Base-by-base conservation (phyloP, 2,888 invertebrate species). In the Sipha maydis region DNA sequence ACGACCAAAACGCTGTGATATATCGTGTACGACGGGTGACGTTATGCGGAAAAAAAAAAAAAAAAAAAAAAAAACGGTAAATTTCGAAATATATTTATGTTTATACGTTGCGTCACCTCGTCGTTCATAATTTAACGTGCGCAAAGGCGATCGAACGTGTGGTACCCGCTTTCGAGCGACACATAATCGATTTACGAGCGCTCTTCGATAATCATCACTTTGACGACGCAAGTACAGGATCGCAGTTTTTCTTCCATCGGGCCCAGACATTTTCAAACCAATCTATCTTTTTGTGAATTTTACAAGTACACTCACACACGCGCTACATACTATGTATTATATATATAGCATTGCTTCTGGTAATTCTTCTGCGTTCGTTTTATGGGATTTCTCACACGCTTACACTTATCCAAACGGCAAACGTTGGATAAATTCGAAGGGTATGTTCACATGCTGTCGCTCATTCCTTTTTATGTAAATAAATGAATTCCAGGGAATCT, bases 51-150 rank as follows among this genome's bases (percentile, higher is more conserved):
- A 1, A 14, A 14, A 48, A 14, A 48, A 48, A 48, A 48, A 48
- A 14, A 14, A 5, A 41, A 41, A 9, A 11, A 41, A 34, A 34
- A 34, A 34, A 34, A 3, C 34, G 11, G 14, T 67, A 67, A 9
- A 11, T n/a, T n/a, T 67, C 17, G 67, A 31, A 71, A 71, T 17
- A 71, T 31, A 71, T 31, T n/a, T 28, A 61, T 69, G 67, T 14
- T 17, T 21, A 67, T 28, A 25, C 9, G 31, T 78, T 76, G n/a
- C 54, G 34, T 54, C 56, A 78, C 31, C 78, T 78, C 56, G 31
- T 78, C 54, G 31, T 78, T 78, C 54, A 56, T 78, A 54, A 78
- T 78, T 78, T 31, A 78, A 78, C 54, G 56, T 31, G 56, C 21
- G 78, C 56, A 71, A 71, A 71, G 17, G 4, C 71, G 71, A 71